Percentiles rank a stretch among this genome's conserved stretches.
These are phyloP conservation scores for Notolepis coatsorum DNA, from an alignment of 2,797 vertebrate species.

Conservation along the genomic window DNA sequence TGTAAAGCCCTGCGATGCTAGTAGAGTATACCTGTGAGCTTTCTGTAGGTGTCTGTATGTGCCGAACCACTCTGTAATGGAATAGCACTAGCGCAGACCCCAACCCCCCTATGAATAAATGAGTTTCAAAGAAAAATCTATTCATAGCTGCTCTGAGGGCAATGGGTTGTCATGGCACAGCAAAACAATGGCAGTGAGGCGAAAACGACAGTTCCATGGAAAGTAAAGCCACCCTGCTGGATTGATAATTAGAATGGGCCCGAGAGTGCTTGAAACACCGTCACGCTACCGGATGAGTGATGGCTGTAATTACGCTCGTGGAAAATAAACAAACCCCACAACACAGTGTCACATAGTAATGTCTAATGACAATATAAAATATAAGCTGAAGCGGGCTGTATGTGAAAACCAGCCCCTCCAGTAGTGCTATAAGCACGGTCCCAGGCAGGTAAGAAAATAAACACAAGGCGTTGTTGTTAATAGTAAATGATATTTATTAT, in stretches of 20 bases:
- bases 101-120: constrained; percentile 5
- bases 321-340: constrained; percentile 44
- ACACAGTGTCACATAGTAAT: too few relatives aligned
- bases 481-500: too few relatives aligned
- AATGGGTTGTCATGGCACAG: constrained; percentile 46
- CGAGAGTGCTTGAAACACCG: constrained; percentile 24
- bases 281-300: constrained; percentile 39
- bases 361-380: too few relatives aligned
- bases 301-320: constrained; percentile 41
- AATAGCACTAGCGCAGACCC: constrained; percentile 41
- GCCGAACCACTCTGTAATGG: too few relatives aligned
- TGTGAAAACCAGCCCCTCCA: too few relatives aligned
- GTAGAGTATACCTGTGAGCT: too few relatives aligned
- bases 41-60: too few relatives aligned
- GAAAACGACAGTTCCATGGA: constrained; percentile 27
- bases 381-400: too few relatives aligned
- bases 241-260: constrained; percentile 58
- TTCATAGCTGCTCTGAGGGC: constrained; percentile 57
- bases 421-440: too few relatives aligned
- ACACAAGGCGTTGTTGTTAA: too few relatives aligned
- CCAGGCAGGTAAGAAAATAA: too few relatives aligned
- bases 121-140: constrained; percentile 52
- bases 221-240: constrained; percentile 16
- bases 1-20: too few relatives aligned
- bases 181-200: constrained; percentile 30